These are phyloP conservation scores for Empis livida DNA, from an alignment of 2,888 invertebrate species.

Conservation along the genomic window DNA sequence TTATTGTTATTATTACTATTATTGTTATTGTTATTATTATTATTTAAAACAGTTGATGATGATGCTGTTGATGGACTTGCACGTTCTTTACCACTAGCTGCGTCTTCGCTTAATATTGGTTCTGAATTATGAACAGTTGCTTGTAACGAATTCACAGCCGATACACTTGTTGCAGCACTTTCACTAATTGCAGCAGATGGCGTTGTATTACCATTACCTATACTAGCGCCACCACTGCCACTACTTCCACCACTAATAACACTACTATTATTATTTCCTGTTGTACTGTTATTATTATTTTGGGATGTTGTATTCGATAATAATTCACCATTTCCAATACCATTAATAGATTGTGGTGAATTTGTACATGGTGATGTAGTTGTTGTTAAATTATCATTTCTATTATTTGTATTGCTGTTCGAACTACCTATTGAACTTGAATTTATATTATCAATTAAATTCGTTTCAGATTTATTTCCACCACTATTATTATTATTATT, in stretches of 20 bases:
- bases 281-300: no score
- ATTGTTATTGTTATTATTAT: neutral
- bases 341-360: no score
- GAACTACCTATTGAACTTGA: no score
- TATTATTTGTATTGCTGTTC: no score
- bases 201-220: constrained; percentile 14
- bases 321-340: no score
- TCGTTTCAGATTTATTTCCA: no score
- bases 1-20: neutral
- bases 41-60: neutral
- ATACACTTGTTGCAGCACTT: constrained; percentile 7
- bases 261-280: no score
- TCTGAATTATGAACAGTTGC: constrained; percentile 6
- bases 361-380: constrained; percentile 9
- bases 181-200: constrained; percentile 12
- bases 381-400: constrained; percentile 12
- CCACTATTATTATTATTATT: no score
- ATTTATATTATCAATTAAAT: no score
- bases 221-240: constrained; percentile 5
- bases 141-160: constrained; percentile 1
- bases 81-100: constrained; percentile 5
- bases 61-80: neutral
- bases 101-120: constrained; percentile 9
- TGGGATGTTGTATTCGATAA: no score
- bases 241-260: neutral